Conservation (phyloP, 2,797 vertebrate species). For the Phrynocephalus forsythii region DNA sequence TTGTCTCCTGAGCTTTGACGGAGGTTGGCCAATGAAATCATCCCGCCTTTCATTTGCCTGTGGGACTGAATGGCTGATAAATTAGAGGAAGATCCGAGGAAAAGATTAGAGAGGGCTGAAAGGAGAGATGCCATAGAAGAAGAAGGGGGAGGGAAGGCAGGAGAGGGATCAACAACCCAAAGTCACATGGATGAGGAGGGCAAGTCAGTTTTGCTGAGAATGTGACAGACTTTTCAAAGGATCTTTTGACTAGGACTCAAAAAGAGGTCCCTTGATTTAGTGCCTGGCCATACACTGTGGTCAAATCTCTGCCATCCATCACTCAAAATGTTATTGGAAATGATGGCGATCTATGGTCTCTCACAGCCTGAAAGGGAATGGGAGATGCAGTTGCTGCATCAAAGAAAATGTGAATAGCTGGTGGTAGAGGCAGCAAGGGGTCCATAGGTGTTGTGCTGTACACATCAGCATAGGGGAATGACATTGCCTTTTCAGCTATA, state of each 20-base stretch:
- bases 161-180: accelerated
- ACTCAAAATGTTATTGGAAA: neutral
- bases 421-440: neutral
- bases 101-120: slow-evolving; percentile 19
- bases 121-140: neutral
- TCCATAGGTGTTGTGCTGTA: neutral
- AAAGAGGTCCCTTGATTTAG: slow-evolving; percentile 23
- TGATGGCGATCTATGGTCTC: slow-evolving; percentile 23
- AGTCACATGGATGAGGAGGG: neutral
- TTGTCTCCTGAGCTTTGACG: slow-evolving; percentile 1
- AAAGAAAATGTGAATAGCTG: neutral
- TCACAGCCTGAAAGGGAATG: neutral
- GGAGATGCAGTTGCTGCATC: neutral
- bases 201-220: neutral
- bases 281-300: neutral
- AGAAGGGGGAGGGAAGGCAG: neutral
- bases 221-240: slow-evolving; percentile 34
- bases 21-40: slow-evolving; percentile 3
- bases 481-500: neutral
- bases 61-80: neutral
- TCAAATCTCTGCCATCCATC: slow-evolving; percentile 26
- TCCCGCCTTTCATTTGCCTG: slow-evolving; percentile 13
- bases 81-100: slow-evolving; percentile 26
- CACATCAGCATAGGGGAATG: neutral
- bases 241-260: slow-evolving; percentile 13